phyloP scores from a whole-genome alignment of 2,888 invertebrate species.

The Eubasilissa splendida region DNA sequence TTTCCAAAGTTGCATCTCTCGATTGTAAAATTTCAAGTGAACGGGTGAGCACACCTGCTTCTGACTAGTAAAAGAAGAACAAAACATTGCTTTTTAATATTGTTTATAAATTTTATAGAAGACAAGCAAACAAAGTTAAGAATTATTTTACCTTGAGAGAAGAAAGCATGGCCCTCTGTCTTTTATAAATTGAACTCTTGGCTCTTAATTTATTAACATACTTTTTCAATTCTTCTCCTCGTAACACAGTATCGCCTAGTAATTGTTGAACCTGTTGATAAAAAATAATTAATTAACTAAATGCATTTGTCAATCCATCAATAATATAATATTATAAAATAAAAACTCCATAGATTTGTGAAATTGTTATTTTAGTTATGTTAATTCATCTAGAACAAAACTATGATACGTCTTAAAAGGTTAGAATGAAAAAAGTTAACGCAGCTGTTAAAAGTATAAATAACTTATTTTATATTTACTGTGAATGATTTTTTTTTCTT shows the following conservation, averaged over 20 bases:
- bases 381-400: no score
- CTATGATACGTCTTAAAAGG: no score
- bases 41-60: slow-evolving; percentile 82
- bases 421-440: no score
- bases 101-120: no score
- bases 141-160: slow-evolving; percentile 73
- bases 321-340: no score
- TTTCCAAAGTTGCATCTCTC: slow-evolving; percentile 71
- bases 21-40: slow-evolving; percentile 83
- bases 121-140: background rate
- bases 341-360: no score
- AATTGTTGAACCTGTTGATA: slow-evolving; percentile 66
- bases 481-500: no score
- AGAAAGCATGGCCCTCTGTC: slow-evolving; percentile 83
- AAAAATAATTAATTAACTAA: background rate
- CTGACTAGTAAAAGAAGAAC: slow-evolving; percentile 69
- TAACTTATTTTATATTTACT: no score
- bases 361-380: no score
- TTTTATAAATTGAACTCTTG: slow-evolving; percentile 87
- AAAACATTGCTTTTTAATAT: background rate
- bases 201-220: slow-evolving; percentile 87
- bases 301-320: no score
- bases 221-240: slow-evolving; percentile 88
- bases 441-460: no score
- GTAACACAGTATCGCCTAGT: slow-evolving; percentile 79